Percentiles rank a stretch among this genome's conserved stretches.
These are phyloP conservation scores for Gastrophysa polygoni DNA, from an alignment of 2,888 invertebrate genomes.

Conservation along the genomic window DNA sequence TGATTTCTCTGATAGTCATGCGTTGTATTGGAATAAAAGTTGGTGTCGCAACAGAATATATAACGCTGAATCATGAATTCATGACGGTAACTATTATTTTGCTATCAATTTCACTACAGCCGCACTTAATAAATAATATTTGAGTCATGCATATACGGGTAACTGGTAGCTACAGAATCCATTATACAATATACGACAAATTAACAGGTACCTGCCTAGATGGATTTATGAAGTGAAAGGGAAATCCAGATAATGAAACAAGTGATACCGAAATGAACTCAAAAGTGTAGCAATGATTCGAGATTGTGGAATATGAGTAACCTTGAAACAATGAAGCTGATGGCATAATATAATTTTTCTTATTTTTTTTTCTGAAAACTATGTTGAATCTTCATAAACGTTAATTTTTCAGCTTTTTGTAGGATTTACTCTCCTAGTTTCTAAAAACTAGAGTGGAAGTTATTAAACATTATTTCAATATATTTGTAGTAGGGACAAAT, in stretches of 20 bases:
- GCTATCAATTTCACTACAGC: conserved; percentile 4
- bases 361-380: too few species aligned
- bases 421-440: too few species aligned
- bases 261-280: background rate
- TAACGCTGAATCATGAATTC: conserved; percentile 9
- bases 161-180: conserved; percentile 1
- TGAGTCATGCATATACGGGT: conserved; percentile 1
- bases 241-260: conserved; percentile 5
- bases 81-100: conserved; percentile 11
- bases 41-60: background rate
- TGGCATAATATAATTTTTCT: too few species aligned
- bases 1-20: conserved; percentile 3
- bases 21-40: background rate
- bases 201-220: conserved; percentile 1
- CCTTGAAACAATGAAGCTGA: too few species aligned
- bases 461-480: too few species aligned
- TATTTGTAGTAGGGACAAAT: too few species aligned
- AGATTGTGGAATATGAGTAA: too few species aligned
- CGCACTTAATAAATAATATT: conserved; percentile 2
- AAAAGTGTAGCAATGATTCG: too few species aligned
- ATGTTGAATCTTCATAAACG: too few species aligned
- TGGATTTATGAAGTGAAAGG: conserved; percentile 9
- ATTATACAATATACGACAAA: conserved; percentile 7
- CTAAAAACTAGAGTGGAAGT: too few species aligned
- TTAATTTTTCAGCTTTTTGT: too few species aligned